Percentiles rank a stretch among this genome's conserved stretches.
Conservation (phyloP, 2,888 invertebrate species). For the Clivina fossor region DNA sequence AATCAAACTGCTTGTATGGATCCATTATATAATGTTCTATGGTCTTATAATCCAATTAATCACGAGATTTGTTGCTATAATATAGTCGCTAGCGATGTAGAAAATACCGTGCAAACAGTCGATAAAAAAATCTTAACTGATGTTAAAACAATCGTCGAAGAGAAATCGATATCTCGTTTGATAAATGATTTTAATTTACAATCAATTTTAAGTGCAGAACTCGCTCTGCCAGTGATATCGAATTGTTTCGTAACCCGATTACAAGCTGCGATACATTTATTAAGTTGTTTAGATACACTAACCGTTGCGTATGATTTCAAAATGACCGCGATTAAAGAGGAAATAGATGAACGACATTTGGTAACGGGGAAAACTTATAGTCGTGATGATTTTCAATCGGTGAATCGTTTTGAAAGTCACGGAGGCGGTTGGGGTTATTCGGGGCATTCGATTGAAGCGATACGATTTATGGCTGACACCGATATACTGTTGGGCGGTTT, state of each 20-base stretch:
- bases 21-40: conserved; percentile 89
- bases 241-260: conserved; percentile 75
- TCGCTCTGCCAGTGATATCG: conserved; percentile 74
- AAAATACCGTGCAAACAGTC: conserved; percentile 46
- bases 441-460: conserved; percentile 93
- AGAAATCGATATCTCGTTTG: conserved; percentile 39
- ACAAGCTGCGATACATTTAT: conserved; percentile 86
- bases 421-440: conserved; percentile 99
- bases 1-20: conserved; percentile 82
- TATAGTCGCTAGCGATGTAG: conserved; percentile 76
- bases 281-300: conserved; percentile 87
- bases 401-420: conserved; percentile 90
- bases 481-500: conserved; percentile 88
- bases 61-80: conserved; percentile 77
- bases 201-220: conserved; percentile 76
- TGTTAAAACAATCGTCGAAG: conserved; percentile 41
- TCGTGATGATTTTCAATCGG: conserved; percentile 78
- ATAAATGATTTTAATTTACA: conserved; percentile 49
- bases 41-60: conserved; percentile 79
- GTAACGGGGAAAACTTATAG: conserved; percentile 63
- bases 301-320: conserved; percentile 76
- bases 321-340: conserved; percentile 56
- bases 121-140: conserved; percentile 45
- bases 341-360: conserved; percentile 55
- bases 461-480: conserved; percentile 91